phyloP scores from a whole-genome alignment of 2,113 vertebrate species.

The Myotis brandtii region DNA sequence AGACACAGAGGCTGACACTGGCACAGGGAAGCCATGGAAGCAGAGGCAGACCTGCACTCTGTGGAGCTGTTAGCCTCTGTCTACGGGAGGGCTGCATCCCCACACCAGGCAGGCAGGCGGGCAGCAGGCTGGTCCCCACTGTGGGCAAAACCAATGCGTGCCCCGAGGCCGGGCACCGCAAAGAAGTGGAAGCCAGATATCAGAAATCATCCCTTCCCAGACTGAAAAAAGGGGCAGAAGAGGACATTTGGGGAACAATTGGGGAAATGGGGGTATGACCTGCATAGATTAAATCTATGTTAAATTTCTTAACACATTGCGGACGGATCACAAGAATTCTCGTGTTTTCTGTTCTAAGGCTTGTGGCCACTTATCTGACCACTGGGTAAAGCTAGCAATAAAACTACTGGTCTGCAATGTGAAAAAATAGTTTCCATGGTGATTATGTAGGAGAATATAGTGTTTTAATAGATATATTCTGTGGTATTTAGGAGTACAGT shows the following conservation, averaged over 20 bases:
- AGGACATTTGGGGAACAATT: not conserved
- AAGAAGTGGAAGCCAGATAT: not conserved
- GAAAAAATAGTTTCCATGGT: not conserved
- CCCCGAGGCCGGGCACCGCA: accelerated
- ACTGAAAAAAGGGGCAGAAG: not conserved
- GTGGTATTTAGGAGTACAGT: not conserved
- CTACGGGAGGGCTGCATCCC: not conserved
- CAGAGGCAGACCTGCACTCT: not conserved
- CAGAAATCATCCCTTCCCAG: not conserved
- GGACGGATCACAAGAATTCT: no score
- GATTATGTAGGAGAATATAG: not conserved
- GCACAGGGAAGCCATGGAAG: not conserved
- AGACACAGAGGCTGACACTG: not conserved
- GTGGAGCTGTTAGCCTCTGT: not conserved
- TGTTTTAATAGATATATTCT: not conserved
- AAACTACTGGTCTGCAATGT: no score
- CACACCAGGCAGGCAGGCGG: not conserved
- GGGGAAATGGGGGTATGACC: not conserved
- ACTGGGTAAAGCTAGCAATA: no score
- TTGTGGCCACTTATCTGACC: no score
- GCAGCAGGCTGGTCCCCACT: not conserved
- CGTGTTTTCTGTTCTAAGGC: no score
- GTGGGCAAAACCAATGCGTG: not conserved
- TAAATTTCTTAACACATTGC: not conserved
- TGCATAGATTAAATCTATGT: not conserved